Percentiles rank a stretch among this genome's conserved stretches.
Evolutionary conservation across 1,140 invertebrate species (phyloP).

Genomic region (Batillaria attramentaria): DNA sequence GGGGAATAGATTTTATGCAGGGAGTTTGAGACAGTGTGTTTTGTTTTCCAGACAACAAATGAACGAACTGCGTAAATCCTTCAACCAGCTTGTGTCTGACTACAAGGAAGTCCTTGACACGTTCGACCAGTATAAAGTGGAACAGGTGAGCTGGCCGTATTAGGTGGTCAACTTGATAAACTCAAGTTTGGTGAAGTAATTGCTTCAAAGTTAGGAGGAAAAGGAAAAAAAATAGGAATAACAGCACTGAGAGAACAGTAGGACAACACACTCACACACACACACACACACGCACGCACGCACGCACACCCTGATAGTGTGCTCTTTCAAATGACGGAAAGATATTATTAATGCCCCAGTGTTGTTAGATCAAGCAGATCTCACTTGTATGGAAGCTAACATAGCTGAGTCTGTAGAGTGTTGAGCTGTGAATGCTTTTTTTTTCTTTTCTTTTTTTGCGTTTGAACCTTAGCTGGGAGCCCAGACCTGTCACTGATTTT

Average conservation of each 20-base stretch:
- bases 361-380: too few species aligned
- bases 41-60: conserved; percentile 43
- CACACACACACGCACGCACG: not conserved
- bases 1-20: not conserved
- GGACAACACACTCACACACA: not conserved
- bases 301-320: not conserved
- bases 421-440: not conserved
- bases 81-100: conserved; percentile 54
- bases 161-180: not conserved
- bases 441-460: not conserved
- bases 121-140: conserved; percentile 48
- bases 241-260: not conserved
- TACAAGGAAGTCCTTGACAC: conserved; percentile 54
- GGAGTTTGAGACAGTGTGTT: not conserved
- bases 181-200: not conserved
- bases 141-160: conserved; percentile 33
- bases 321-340: not conserved
- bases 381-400: too few species aligned
- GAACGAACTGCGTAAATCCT: conserved; percentile 46
- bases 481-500: not conserved
- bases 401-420: not conserved
- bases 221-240: not conserved
- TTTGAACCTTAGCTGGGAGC: not conserved
- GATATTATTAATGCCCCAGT: too few species aligned
- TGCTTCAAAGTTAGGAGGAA: not conserved